Evolutionary conservation across 2,888 invertebrate genomes (phyloP), one percentile per base, ranked within the genome.

Genomic region (Ametastegia equiseti): DNA sequence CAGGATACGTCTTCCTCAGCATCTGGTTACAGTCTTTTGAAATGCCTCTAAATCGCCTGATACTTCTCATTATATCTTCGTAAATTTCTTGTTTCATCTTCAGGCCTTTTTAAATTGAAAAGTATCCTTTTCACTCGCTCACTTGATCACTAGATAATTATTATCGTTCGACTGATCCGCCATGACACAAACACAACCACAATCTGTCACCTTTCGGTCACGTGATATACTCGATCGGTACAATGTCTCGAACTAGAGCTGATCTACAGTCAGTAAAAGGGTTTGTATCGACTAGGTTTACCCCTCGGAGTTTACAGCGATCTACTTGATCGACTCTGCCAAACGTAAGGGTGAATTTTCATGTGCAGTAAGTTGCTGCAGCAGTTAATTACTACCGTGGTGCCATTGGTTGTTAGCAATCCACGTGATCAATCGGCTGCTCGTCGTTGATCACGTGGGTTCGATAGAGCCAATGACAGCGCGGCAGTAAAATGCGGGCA

Each of bases 21-120:
- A 94, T 93, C 87, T 93, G 92, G 89, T 94, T 94, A 85, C 95
- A 94, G 88, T 94, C 94, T 75, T 94, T 93, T 50, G 94, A 92
- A 80, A 94, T 92, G 0, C 94, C 94, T 81, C 91, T 89, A 84
- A 93, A 93, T 78, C 92, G 93, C 82, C 92, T 92, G 83, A 96
- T 94, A 84, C 94, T 94, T 81, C 92, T 90, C 15, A 94, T 89
- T 82, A 95, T 94, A 57, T 93, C 90, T 83, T 93, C 92, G 83
- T 94, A 95, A 54, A 92, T 87, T 79, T 89, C 85, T 33, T 80
- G 47, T 80, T 90, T 90, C 91, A 92, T 91, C 83, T 50, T 75
- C 15, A 11, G 4, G 13, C 2, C 4, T 15, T 33, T 7, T 45
- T 39, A 19, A 57, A 0, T 75, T 19, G 13, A 30, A 2, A 27